A percentile compares a stretch with the other conserved stretches of the same genome.
Evolutionary conservation across 2,113 vertebrate genomes (phyloP).

Genomic region (Australoheros scitulus): DNA sequence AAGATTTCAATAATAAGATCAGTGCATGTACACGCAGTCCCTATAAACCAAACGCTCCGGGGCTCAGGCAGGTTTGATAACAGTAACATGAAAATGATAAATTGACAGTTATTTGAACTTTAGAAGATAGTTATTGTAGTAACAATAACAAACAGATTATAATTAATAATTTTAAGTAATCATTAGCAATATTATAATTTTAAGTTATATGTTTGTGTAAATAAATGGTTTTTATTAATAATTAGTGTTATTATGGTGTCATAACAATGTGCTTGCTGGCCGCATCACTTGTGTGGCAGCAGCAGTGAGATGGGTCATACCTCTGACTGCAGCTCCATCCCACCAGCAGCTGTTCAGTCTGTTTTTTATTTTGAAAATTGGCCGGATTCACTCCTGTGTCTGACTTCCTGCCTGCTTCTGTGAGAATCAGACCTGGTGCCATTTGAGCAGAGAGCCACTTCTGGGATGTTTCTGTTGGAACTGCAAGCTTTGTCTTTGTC

Average conservation of each 20-base stretch:
- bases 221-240: background rate
- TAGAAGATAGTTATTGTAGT: background rate
- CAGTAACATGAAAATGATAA: background rate
- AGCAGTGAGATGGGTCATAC: background rate
- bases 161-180: too few relatives aligned
- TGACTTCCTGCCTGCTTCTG: background rate
- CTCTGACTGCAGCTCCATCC: too few relatives aligned
- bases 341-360: too few relatives aligned
- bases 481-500: background rate
- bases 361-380: too few relatives aligned
- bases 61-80: rapidly evolving
- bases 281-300: background rate
- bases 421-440: background rate
- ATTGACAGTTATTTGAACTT: background rate
- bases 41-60: background rate
- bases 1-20: background rate
- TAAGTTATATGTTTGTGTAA: background rate
- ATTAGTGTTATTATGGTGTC: rapidly evolving
- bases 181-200: too few relatives aligned
- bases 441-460: rapidly evolving
- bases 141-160: background rate
- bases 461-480: background rate
- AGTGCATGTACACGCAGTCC: background rate
- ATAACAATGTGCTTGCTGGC: background rate
- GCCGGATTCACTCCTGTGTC: background rate